phyloP scores from a whole-genome alignment of 2,113 vertebrate genomes.

The Bucco capensis region DNA sequence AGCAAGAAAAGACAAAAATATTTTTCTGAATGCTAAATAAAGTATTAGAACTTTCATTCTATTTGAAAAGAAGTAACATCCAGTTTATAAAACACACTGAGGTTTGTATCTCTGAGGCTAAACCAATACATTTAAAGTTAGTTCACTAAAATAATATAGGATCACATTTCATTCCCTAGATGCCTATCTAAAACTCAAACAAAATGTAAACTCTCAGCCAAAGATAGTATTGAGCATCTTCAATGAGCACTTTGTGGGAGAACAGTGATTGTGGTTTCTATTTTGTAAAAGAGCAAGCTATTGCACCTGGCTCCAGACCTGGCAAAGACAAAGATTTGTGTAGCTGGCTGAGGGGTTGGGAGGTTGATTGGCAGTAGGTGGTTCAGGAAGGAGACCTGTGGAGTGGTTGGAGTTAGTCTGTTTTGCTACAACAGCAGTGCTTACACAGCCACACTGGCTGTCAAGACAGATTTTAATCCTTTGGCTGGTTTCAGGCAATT shows the following conservation, averaged over 20 bases:
- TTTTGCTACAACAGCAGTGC: not conserved
- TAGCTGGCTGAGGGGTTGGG: not conserved
- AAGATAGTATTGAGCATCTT: not conserved
- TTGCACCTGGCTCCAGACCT: not conserved
- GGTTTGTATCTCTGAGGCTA: not conserved
- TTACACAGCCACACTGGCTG: not conserved
- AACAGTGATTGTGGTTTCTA: not conserved
- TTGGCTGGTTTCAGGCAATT: not conserved
- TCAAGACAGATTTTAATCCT: not conserved
- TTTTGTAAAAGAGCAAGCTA: not conserved
- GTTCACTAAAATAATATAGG: not conserved
- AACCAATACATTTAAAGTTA: not conserved
- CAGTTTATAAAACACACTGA: not conserved
- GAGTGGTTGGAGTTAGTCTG: not conserved
- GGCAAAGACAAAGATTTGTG: not conserved
- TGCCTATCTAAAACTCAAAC: not conserved
- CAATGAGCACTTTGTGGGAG: not conserved
- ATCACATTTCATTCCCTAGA: not conserved
- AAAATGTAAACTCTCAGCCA: slow-evolving; percentile 1
- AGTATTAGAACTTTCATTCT: not conserved
- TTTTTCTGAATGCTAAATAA: not conserved
- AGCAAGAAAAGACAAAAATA: not conserved
- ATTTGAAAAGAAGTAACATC: not conserved
- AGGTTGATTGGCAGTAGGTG: slow-evolving; percentile 20
- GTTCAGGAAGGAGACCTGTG: not conserved